Evolutionary conservation across 2,888 invertebrate genomes (phyloP), one percentile per base, ranked within the genome.

Genomic region (Osedax fenrisi): DNA sequence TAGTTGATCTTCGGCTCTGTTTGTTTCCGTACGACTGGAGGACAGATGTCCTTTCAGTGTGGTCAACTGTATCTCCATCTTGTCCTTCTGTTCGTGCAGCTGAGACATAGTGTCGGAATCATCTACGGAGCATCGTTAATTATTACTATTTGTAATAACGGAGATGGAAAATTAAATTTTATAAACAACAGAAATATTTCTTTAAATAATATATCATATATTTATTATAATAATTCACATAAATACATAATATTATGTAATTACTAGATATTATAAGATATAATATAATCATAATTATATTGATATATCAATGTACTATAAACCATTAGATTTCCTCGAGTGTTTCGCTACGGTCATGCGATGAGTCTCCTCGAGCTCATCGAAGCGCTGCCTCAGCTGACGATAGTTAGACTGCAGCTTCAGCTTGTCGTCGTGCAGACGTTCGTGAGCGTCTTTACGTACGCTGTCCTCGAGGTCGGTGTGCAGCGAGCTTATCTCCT

Each of bases 361-460:
- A 72, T 81, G 80, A 68, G 79, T 68, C 62, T 79, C 77, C 72
- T 80, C 79, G 21, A 81, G 76, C 5, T 79, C 77, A 23, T 80
- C 78, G 26, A 80, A 77, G 27, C 80, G 80, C 72, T 78, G 74
- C 66, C 78, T 78, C 68, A 81, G 75, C 17, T 76, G 76, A 24
- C 77, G 78, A 61, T 76, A 76, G 61, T 80, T 79, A 64, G 77
- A 76, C 62, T 79, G 76, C 13, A 81, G 66, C 24, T 77, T 27
- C 13, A 78, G 78, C 66, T 80, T 79, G 68, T 81, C 80, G 25
- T 77, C 67, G 26, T 78, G 73, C 13, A 81, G 24, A 61, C 81
- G 5, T 41, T 41, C 41, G 41, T 41, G 41, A 10, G 41, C 17
- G 17, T 41, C 41, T 41, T 41, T 41, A 10, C 41, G 5, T 41